Percentiles rank a stretch among this genome's conserved stretches.
phyloP scores from a whole-genome alignment of 2,888 invertebrate species.

The Cheilosia impressa region DNA sequence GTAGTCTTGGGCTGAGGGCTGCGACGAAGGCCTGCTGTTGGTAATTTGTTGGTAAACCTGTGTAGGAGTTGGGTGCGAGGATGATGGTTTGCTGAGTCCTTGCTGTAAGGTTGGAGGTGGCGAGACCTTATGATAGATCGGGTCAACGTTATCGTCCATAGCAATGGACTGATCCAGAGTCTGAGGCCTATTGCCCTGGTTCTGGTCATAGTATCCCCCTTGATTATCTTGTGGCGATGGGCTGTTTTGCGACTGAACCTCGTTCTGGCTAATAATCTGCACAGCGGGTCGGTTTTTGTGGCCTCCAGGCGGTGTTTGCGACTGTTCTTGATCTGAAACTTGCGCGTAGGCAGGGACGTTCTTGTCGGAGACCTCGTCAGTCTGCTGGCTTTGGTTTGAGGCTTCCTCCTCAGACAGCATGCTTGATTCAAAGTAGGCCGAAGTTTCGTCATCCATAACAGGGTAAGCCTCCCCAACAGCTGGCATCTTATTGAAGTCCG shows the following conservation, averaged over 20 bases:
- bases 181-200: no score
- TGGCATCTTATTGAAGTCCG: conserved; percentile 83
- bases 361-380: conserved; percentile 22
- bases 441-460: conserved; percentile 75
- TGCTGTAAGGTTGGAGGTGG: not conserved
- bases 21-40: conserved; percentile 26
- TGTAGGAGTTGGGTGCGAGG: conserved; percentile 1
- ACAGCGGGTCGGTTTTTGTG: not conserved
- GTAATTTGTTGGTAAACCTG: conserved; percentile 46
- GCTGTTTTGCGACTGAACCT: conserved; percentile 10
- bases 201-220: no score
- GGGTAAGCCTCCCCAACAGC: conserved; percentile 82
- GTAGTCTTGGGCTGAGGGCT: conserved; percentile 37
- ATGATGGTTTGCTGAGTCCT: conserved; percentile 15
- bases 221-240: not conserved
- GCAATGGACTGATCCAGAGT: no score
- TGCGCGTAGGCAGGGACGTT: conserved; percentile 36
- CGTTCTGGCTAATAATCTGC: not conserved
- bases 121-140: not conserved
- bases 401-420: conserved; percentile 74
- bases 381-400: conserved; percentile 70
- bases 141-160: no score
- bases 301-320: conserved; percentile 56
- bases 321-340: not conserved
- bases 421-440: conserved; percentile 63